Conservation (phyloP, 2,888 invertebrate species). For the Dryobota labecula region DNA sequence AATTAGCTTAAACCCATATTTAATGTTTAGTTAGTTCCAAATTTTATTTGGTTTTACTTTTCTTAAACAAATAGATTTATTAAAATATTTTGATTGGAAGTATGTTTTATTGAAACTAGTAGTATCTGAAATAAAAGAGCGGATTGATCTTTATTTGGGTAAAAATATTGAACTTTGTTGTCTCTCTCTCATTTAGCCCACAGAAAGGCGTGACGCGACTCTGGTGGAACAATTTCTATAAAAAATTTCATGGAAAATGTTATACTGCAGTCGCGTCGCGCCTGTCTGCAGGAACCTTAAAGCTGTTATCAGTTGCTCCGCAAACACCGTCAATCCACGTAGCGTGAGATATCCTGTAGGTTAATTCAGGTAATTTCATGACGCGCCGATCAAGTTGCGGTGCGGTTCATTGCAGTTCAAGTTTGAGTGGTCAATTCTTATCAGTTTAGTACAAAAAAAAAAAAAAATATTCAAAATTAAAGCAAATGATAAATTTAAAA, state of each 20-base stretch:
- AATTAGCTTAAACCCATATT: slow-evolving; percentile 30
- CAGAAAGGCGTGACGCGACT: neutral
- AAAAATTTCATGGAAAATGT: too few relatives aligned
- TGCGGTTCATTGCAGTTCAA: too few relatives aligned
- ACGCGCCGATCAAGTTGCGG: neutral
- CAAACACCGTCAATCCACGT: neutral
- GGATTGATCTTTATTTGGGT: neutral
- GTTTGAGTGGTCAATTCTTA: too few relatives aligned
- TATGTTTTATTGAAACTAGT: neutral
- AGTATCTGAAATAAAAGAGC: neutral
- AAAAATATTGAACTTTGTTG: neutral
- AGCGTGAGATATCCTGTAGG: neutral
- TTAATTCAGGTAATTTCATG: neutral
- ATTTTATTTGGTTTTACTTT: slow-evolving; percentile 16
- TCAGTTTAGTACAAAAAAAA: too few relatives aligned
- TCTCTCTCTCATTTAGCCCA: neutral
- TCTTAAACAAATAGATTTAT: slow-evolving; percentile 23
- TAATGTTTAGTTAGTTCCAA: neutral
- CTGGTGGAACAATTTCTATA: too few relatives aligned
- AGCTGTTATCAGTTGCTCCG: neutral
- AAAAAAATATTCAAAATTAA: too few relatives aligned
- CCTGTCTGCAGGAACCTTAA: too few relatives aligned
- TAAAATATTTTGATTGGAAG: slow-evolving; percentile 39
- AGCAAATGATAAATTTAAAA: too few relatives aligned
- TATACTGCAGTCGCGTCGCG: too few relatives aligned